Percentiles rank a stretch among this genome's conserved stretches.
Conservation (phyloP, 1,140 invertebrate species). For the Tetramorium simillimum region DNA sequence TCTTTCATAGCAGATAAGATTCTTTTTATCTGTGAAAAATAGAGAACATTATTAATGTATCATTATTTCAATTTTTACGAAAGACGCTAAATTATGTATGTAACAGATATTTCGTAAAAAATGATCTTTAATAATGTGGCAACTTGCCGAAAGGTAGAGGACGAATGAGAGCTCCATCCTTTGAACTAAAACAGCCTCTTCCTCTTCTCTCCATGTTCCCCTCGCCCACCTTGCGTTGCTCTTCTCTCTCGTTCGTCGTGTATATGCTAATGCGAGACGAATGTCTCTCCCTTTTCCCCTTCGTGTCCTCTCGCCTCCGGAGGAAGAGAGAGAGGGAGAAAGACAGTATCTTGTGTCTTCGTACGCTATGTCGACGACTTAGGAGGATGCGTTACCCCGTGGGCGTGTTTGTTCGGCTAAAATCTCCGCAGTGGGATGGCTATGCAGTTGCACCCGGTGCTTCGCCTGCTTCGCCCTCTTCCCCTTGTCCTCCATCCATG, state of each 20-base stretch:
- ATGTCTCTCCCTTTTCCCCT: constrained; percentile 77
- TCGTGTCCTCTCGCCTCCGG: constrained; percentile 61
- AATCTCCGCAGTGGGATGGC: constrained; percentile 75
- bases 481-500: not conserved
- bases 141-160: constrained; percentile 40
- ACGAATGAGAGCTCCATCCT: constrained; percentile 63
- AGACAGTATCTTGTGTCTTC: constrained; percentile 74
- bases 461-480: not conserved
- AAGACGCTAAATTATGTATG: constrained; percentile 5
- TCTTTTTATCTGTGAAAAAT: not conserved
- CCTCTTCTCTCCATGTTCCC: constrained; percentile 52
- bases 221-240: constrained; percentile 50
- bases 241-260: constrained; percentile 76
- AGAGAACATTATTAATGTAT: no score
- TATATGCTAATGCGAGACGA: constrained; percentile 84
- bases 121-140: constrained; percentile 32
- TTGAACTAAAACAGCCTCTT: constrained; percentile 40
- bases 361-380: constrained; percentile 75
- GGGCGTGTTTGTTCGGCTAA: constrained; percentile 80
- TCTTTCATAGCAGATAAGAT: not conserved
- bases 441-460: constrained; percentile 70
- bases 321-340: constrained; percentile 10
- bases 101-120: constrained; percentile 27
- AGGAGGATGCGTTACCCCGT: constrained; percentile 74
- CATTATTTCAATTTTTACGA: not conserved